Percentiles rank a stretch among this genome's conserved stretches.
These are phyloP conservation scores for Noctua fimbriata DNA, from an alignment of 2,888 invertebrate genomes.

Conservation along the genomic window DNA sequence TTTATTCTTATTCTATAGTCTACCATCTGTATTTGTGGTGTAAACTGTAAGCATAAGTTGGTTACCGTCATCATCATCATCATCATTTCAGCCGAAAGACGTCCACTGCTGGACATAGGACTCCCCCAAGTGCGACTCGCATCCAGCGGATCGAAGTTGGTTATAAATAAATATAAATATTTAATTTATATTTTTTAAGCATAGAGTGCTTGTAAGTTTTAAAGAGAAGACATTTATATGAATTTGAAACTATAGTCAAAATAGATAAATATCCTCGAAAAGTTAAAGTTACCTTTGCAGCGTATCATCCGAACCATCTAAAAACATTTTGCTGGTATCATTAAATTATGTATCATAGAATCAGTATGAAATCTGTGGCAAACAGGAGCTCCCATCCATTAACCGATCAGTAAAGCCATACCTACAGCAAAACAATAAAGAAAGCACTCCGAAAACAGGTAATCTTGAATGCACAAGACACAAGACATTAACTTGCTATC, in stretches of 20 bases:
- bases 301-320: not conserved
- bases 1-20: too few relatives aligned
- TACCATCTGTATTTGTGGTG: too few relatives aligned
- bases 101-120: too few relatives aligned
- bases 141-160: too few relatives aligned
- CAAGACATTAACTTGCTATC: slow-evolving; percentile 25
- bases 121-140: too few relatives aligned
- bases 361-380: not conserved
- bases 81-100: too few relatives aligned
- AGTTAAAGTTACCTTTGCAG: not conserved
- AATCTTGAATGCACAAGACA: slow-evolving; percentile 34
- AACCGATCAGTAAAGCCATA: not conserved
- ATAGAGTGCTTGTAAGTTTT: not conserved
- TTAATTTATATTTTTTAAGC: not conserved
- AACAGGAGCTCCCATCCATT: not conserved
- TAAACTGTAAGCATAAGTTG: too few relatives aligned
- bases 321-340: not conserved
- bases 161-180: not conserved
- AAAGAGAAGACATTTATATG: not conserved
- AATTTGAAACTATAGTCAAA: not conserved
- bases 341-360: not conserved
- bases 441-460: not conserved
- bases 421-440: slow-evolving; percentile 1
- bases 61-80: too few relatives aligned
- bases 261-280: not conserved